A percentile compares a stretch with the other conserved stretches of the same genome.
phyloP scores from a whole-genome alignment of 2,113 vertebrate species.

The Chaetodon auriga region DNA sequence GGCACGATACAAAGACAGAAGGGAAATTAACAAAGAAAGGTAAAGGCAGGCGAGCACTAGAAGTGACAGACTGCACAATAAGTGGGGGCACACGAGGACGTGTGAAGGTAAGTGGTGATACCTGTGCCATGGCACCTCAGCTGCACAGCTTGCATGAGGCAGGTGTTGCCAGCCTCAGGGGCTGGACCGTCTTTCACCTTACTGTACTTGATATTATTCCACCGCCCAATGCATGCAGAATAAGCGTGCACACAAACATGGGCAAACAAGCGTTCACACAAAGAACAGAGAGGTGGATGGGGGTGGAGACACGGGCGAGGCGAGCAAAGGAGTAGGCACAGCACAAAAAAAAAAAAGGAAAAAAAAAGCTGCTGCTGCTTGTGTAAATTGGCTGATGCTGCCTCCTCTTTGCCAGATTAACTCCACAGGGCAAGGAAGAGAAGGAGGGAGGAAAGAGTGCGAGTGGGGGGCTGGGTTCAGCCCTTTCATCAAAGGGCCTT shows the following conservation, averaged over 20 bases:
- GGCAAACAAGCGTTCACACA: conserved; percentile 55
- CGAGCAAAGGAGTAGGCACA: conserved; percentile 29
- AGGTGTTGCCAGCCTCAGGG: conserved; percentile 70
- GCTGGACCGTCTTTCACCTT: conserved; percentile 62
- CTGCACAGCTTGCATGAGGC: conserved; percentile 53
- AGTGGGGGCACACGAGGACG: conserved; percentile 21
- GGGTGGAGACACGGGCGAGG: conserved; percentile 49
- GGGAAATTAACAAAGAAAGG: conserved; percentile 31
- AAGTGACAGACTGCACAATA: conserved; percentile 43
- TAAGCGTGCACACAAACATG: conserved; percentile 44
- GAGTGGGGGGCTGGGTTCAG: conserved; percentile 74
- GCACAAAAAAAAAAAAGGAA: conserved; percentile 36
- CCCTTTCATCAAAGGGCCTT: conserved; percentile 79
- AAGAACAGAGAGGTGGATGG: conserved; percentile 63
- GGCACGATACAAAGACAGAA: conserved; percentile 19
- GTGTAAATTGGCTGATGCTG: conserved; percentile 80
- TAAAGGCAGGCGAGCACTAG: background rate
- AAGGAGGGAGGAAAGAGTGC: conserved; percentile 58
- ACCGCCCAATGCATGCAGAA: conserved; percentile 36
- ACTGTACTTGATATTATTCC: conserved; percentile 73
- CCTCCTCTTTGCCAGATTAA: conserved; percentile 81
- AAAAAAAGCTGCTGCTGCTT: conserved; percentile 52
- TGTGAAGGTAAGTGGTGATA: conserved; percentile 50
- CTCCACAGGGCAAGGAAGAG: conserved; percentile 79
- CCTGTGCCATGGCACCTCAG: conserved; percentile 47